Evolutionary conservation across 92 coral and sea anemone species (phyloP).

Genomic region (Porites lobata): DNA sequence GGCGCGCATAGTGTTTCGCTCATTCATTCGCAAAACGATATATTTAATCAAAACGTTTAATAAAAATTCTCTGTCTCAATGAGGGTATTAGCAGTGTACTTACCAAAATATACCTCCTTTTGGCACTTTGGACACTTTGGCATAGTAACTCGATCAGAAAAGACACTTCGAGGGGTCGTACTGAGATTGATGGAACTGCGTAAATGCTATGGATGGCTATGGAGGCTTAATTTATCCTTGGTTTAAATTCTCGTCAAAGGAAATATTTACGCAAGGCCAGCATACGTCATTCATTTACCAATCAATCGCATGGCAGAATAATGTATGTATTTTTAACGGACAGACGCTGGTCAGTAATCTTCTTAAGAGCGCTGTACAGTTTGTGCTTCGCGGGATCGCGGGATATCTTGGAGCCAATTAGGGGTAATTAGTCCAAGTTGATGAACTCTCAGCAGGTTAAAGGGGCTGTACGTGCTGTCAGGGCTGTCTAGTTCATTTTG

Average conservation of each 20-base stretch:
- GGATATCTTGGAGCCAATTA: not conserved
- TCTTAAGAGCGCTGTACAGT: no score
- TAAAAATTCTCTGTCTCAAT: no score
- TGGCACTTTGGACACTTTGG: constrained; percentile 90
- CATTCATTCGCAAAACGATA: no score
- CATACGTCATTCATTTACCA: not conserved
- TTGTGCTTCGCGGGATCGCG: not conserved
- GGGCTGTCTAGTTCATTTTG: no score
- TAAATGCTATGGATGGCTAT: not conserved
- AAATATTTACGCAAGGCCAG: not conserved
- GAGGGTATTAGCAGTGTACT: constrained; percentile 13
- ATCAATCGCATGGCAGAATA: no score
- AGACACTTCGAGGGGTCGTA: not conserved
- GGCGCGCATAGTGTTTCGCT: no score
- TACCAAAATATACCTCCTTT: constrained; percentile 90
- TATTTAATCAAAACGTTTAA: no score
- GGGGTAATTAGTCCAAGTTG: not conserved
- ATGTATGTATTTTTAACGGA: not conserved
- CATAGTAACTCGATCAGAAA: constrained; percentile 41
- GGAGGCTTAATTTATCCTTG: not conserved
- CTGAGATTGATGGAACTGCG: not conserved
- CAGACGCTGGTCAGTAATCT: not conserved
- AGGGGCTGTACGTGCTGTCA: no score
- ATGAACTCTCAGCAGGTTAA: not conserved
- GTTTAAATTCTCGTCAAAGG: not conserved